Evolutionary conservation across 2,113 vertebrate genomes (phyloP), one percentile per base, ranked within the genome.

Genomic region (Catagonus wagneri): DNA sequence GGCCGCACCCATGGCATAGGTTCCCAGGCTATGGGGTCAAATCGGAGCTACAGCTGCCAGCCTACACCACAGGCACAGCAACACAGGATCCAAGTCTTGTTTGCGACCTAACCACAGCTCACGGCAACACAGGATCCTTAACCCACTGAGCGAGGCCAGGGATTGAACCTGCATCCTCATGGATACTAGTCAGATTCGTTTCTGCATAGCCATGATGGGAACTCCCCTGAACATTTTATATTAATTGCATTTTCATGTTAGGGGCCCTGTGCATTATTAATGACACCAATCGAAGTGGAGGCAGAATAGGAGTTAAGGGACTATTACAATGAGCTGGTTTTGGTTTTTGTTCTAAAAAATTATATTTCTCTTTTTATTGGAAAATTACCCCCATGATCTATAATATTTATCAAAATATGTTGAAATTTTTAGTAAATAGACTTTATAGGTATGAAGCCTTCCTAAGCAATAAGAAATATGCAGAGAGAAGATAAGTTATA

Each of bases 371-470:
- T 61, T 58, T 78, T 91, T 90, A 96, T 44, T 89, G 50, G 58
- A 58, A 94, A 96, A 95, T 60, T 65, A 90, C n/a, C 29, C 69
- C 32, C 56, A 63, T 72, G 68, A 89, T 89, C 25, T 91, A 16
- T 60, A 93, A 85, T 74, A 94, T 23, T 83, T 71, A 94, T 81
- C 34, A 92, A 92, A 79, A 17, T 39, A 90, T 68, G 39, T 4
- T 78, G 52, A 89, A 9, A 76, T 84, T 95, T 91, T 90, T 52
- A 83, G 12, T 86, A 74, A 95, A 23, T 71, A 83, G 58, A 92
- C 58, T 65, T 84, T 50, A 89, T 22, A 68, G 27, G 61, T 75
- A 4, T 66, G 85, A 94, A 75, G 78, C 23, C 23, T 60, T 93
- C 86, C 20, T 63, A 80, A 83, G 61, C 23, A 83, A 25, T 34